Base-by-base conservation (phyloP, 1,140 invertebrate species). In the Drosophila oshimai region DNA sequence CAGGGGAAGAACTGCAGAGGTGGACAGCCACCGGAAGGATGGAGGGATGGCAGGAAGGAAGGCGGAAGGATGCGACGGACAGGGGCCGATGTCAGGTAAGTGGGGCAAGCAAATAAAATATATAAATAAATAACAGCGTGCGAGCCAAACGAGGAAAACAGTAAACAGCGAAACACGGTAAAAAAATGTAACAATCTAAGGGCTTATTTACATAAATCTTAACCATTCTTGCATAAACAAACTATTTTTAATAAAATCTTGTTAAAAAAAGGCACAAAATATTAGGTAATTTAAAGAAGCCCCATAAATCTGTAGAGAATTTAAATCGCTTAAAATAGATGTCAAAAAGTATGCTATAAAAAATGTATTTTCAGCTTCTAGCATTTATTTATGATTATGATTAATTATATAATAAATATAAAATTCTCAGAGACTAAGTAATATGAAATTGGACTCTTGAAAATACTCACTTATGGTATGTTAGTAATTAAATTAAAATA, bases 71-170 rank as follows among this genome's bases (percentile, higher is more conserved):
- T 33, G 49, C 20, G 12, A n/a, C 42, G 15, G 53, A 33, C 28
- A 26, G 46, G 20, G 26, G 26, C 28, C 26, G 58, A 65, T 64
- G 50, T 41, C 73, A 84, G 80, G 74, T 84, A 83, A 83, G 58
- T 84, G 68, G 79, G 70, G 31, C 79, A 83, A 50, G 24, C 72
- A 57, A 55, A 65, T 62, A 64, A 64, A 44, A 58, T 39, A 58
- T 39, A 72, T 77, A 73, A 81, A 81, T 77, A 79, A 84, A 74
- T 84, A 84, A 79, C 49, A 41, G 62, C 41, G 7, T 4, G 2
- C 57, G 58, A 28, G 28, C 26, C 58, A 64, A 65, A 64, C 61
- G 33, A 39, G 39, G 24, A 65, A 51, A 62, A 58, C 28, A 33
- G 58, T 60, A 62, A 62, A 62, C 53, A 62, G 22, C 36, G 28